Conservation (phyloP, 2,113 vertebrate genomes). For the Perognathus longimembris region DNA sequence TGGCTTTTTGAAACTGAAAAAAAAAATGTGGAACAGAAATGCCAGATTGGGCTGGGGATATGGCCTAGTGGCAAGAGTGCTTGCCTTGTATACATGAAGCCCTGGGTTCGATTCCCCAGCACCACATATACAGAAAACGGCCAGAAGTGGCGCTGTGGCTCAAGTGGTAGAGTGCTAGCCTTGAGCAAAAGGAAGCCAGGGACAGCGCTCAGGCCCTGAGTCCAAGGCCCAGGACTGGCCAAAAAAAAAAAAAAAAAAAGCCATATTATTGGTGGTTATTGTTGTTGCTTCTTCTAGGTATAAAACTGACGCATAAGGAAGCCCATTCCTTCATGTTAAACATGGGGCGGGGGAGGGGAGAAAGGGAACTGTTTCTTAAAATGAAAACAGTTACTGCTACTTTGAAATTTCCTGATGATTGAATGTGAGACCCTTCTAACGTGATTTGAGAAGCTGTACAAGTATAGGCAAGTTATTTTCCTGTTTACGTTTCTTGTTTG, state of each 20-base stretch:
- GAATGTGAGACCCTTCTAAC: slow-evolving; percentile 82
- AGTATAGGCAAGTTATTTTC: slow-evolving; percentile 80
- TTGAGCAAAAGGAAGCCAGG: too few relatives aligned
- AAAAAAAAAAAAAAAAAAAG: too few relatives aligned
- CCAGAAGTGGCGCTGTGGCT: too few relatives aligned
- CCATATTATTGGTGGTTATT: slow-evolving; percentile 82
- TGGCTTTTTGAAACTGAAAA: slow-evolving; percentile 85
- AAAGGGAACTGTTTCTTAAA: slow-evolving; percentile 81
- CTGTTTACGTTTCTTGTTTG: slow-evolving; percentile 82
- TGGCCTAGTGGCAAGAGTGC: too few relatives aligned
- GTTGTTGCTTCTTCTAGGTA: slow-evolving; percentile 86
- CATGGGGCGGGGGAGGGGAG: slow-evolving; percentile 65
- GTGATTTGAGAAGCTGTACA: slow-evolving; percentile 83
- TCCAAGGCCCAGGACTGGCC: too few relatives aligned
- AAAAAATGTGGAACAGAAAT: slow-evolving; percentile 84
- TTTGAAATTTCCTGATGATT: slow-evolving; percentile 85
- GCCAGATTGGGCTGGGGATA: too few relatives aligned
- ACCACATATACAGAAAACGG: too few relatives aligned
- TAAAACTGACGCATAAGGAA: slow-evolving; percentile 82
- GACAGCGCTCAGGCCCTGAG: too few relatives aligned
- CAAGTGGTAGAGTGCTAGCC: too few relatives aligned
- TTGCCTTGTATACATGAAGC: too few relatives aligned
- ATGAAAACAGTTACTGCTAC: slow-evolving; percentile 82
- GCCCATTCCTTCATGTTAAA: slow-evolving; percentile 82
- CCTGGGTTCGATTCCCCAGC: too few relatives aligned